Conservation (phyloP, 2,113 vertebrate genomes). For the Sapajus apella region DNA sequence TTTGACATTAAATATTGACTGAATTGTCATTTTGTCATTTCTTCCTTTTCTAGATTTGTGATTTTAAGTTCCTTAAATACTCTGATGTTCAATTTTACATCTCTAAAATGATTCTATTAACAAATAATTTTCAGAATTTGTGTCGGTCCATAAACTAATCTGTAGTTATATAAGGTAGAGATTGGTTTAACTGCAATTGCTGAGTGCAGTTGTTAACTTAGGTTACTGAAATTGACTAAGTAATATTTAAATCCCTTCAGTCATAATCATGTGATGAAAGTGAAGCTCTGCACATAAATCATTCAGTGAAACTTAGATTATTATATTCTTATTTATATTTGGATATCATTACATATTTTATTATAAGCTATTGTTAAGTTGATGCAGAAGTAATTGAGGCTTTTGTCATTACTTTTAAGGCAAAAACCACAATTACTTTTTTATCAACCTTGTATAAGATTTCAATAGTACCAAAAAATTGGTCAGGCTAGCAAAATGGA, state of each 20-base stretch:
- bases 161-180: background rate
- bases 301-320: background rate
- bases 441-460: background rate
- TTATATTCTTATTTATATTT: background rate
- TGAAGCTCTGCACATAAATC: background rate
- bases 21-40: background rate
- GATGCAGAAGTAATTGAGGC: too few species aligned
- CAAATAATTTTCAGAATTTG: background rate
- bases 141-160: too few species aligned
- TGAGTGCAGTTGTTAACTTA: background rate
- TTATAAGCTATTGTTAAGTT: background rate
- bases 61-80: background rate
- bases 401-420: too few species aligned
- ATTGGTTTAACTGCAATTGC: background rate
- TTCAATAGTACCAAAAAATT: background rate
- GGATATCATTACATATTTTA: background rate
- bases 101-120: background rate
- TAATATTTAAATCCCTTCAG: background rate
- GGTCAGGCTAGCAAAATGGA: background rate
- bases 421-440: too few species aligned
- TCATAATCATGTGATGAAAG: background rate
- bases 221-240: background rate
- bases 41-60: background rate
- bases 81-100: background rate
- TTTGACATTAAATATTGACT: background rate